Evolutionary conservation across 2,888 invertebrate genomes (phyloP).

Genomic region (Calameuta idolon): DNA sequence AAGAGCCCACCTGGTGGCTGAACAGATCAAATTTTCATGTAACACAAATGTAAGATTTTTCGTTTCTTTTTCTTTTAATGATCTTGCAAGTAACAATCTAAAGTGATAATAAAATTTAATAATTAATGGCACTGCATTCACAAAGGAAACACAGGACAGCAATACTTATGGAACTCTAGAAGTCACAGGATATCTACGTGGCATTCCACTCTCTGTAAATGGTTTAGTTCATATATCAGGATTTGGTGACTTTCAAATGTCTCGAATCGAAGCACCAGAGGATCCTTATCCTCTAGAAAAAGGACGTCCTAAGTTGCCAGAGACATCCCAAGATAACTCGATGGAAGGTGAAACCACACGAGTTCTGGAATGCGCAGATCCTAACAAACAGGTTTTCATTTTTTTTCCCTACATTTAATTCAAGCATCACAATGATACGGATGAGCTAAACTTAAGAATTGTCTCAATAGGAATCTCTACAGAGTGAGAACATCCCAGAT

Average conservation of each 20-base stretch:
- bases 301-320: slow-evolving; percentile 47
- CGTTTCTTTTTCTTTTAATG: background rate
- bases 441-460: slow-evolving; percentile 1
- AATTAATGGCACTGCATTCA: slow-evolving; percentile 6
- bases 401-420: background rate
- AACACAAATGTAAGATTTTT: slow-evolving; percentile 60
- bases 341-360: slow-evolving; percentile 60
- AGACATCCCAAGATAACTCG: slow-evolving; percentile 12
- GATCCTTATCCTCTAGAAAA: slow-evolving; percentile 77
- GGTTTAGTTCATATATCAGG: slow-evolving; percentile 91
- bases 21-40: slow-evolving; percentile 77
- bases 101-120: slow-evolving; percentile 40
- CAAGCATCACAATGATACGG: background rate
- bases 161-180: slow-evolving; percentile 76
- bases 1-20: slow-evolving; percentile 87
- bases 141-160: slow-evolving; percentile 32
- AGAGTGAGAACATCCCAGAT: slow-evolving; percentile 85
- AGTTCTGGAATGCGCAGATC: slow-evolving; percentile 74
- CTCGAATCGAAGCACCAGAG: slow-evolving; percentile 77
- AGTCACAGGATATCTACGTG: slow-evolving; percentile 89
- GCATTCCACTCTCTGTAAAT: slow-evolving; percentile 87
- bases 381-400: slow-evolving; percentile 71
- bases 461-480: slow-evolving; percentile 73
- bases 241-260: slow-evolving; percentile 93
- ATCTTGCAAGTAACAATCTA: background rate